Percentiles rank a stretch among this genome's conserved stretches.
Conservation (phyloP, 2,797 vertebrate species). For the Fistularia tabacaria region DNA sequence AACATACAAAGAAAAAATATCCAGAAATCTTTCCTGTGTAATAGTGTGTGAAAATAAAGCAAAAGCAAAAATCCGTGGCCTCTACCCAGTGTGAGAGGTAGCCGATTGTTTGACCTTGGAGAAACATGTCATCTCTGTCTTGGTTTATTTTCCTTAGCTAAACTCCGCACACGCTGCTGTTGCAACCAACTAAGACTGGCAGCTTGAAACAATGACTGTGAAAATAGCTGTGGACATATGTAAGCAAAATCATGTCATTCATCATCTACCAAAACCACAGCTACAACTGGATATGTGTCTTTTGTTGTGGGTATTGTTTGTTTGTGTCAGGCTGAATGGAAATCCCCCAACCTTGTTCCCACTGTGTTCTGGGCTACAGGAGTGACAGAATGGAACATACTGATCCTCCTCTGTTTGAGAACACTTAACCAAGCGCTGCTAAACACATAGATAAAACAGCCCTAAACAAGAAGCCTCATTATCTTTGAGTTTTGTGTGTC, state of each 20-base stretch:
- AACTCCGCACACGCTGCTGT: too few species aligned
- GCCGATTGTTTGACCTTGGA: conserved; percentile 29
- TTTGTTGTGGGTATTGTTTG: conserved; percentile 16
- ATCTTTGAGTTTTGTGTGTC: conserved; percentile 15
- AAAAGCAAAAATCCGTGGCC: conserved; percentile 4
- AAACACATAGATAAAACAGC: conserved; percentile 36
- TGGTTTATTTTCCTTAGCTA: conserved; percentile 41
- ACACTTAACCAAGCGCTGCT: conserved; percentile 37
- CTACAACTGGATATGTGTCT: conserved; percentile 1
- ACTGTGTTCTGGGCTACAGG: conserved; percentile 27
- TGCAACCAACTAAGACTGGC: not conserved
- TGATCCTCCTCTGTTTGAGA: conserved; percentile 27
- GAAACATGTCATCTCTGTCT: conserved; percentile 44
- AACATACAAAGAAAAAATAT: too few species aligned
- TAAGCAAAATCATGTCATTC: conserved; percentile 6
- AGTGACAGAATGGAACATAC: conserved; percentile 19
- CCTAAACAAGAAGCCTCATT: conserved; percentile 1
- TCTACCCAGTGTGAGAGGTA: conserved; percentile 10
- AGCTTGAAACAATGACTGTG: conserved; percentile 18
- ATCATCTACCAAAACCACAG: conserved; percentile 9
- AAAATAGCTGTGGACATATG: conserved; percentile 6
- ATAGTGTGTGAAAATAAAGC: too few species aligned
- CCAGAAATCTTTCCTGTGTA: too few species aligned
- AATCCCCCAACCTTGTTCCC: conserved; percentile 39
- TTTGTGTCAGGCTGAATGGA: conserved; percentile 28